Evolutionary conservation across 2,888 invertebrate species (phyloP).

Genomic region (Mycalesis mineus): DNA sequence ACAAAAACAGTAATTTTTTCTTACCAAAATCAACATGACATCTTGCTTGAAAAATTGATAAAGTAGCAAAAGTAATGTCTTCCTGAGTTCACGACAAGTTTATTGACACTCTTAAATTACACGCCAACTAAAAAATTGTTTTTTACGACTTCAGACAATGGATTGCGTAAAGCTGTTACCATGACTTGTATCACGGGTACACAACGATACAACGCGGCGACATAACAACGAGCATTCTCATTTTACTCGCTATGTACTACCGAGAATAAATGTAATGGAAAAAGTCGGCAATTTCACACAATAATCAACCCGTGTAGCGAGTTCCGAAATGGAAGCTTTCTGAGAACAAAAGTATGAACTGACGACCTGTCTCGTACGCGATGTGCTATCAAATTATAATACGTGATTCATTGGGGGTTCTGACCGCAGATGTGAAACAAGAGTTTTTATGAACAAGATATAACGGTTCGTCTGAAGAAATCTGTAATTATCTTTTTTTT

Average conservation of each 20-base stretch:
- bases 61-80: too few species aligned
- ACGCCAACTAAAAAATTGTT: background rate
- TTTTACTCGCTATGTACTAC: background rate
- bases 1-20: too few species aligned
- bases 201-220: background rate
- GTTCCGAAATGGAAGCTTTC: slow-evolving; percentile 4
- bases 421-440: background rate
- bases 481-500: too few species aligned
- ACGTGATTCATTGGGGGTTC: background rate
- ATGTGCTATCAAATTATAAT: background rate
- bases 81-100: background rate
- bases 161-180: background rate
- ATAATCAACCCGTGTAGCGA: slow-evolving; percentile 1
- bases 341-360: slow-evolving; percentile 5
- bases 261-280: slow-evolving; percentile 21
- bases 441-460: background rate
- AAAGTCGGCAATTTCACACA: slow-evolving; percentile 14
- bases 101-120: background rate
- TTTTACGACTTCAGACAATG: background rate
- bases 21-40: too few species aligned
- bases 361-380: background rate
- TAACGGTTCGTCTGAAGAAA: background rate
- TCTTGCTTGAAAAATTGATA: too few species aligned
- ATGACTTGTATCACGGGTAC: background rate
- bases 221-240: background rate